Evolutionary conservation across 2,888 invertebrate species (phyloP).

Genomic region (Mayetiola destructor): DNA sequence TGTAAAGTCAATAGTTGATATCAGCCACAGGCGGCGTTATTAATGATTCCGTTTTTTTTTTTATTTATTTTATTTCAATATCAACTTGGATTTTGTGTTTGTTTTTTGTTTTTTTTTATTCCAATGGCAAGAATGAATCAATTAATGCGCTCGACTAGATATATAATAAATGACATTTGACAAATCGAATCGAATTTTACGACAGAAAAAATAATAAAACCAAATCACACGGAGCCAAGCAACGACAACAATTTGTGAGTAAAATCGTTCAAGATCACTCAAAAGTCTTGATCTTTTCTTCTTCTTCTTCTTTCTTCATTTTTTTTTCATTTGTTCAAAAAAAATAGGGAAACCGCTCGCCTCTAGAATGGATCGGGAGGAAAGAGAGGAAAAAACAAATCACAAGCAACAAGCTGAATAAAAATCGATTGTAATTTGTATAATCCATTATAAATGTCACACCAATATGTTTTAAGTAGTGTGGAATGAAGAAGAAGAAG

Average conservation of each 20-base stretch:
- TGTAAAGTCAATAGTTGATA: too few species aligned
- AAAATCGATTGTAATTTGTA: conserved; percentile 10
- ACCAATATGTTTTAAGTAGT: conserved; percentile 11
- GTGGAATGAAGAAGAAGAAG: too few species aligned
- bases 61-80: too few species aligned
- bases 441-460: conserved; percentile 12
- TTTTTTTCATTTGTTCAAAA: too few species aligned
- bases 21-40: too few species aligned
- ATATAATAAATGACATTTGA: background rate
- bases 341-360: too few species aligned
- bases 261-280: background rate
- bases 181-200: background rate
- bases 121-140: conserved; percentile 9
- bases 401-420: background rate
- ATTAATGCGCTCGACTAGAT: conserved; percentile 8
- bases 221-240: background rate
- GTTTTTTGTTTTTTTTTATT: background rate
- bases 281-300: too few species aligned
- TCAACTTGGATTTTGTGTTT: too few species aligned
- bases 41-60: too few species aligned
- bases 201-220: background rate
- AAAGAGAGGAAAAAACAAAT: too few species aligned
- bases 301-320: too few species aligned
- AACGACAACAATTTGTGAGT: background rate
- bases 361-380: too few species aligned